phyloP scores from a whole-genome alignment of 37 sponge, comb jelly and placozoan species.

The Chondrilla cf. caribensis region DNA sequence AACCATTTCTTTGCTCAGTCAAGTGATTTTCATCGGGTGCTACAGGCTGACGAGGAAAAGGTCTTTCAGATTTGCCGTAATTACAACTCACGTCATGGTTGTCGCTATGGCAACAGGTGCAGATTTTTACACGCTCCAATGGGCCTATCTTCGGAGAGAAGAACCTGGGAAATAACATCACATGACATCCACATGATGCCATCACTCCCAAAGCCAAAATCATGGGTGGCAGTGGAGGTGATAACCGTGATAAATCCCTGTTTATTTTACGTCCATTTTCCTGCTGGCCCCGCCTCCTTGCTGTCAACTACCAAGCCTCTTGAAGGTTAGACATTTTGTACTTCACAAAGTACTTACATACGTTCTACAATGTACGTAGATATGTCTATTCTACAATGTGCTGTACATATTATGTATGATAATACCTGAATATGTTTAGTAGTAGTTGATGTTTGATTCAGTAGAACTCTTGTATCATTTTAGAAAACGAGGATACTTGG shows the following conservation, averaged over 20 bases:
- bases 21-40: not conserved
- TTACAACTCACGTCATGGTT: conserved; percentile 4
- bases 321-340: too few species aligned
- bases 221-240: conserved; percentile 23
- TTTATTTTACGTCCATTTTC: conserved; percentile 7
- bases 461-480: too few species aligned
- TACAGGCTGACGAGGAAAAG: not conserved
- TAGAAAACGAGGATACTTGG: too few species aligned
- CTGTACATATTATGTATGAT: too few species aligned
- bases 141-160: not conserved
- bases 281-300: not conserved
- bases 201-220: not conserved
- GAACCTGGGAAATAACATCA: not conserved
- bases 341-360: too few species aligned
- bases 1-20: not conserved
- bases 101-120: conserved; percentile 12
- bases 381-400: too few species aligned
- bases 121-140: not conserved
- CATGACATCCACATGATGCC: not conserved
- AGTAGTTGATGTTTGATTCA: too few species aligned
- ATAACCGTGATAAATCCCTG: conserved; percentile 15
- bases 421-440: too few species aligned
- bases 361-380: too few species aligned
- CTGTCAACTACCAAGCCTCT: not conserved
- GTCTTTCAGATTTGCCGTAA: not conserved